A percentile compares a stretch with the other conserved stretches of the same genome.
Evolutionary conservation across 2,888 invertebrate species (phyloP).

Genomic region (Papilio protenor): DNA sequence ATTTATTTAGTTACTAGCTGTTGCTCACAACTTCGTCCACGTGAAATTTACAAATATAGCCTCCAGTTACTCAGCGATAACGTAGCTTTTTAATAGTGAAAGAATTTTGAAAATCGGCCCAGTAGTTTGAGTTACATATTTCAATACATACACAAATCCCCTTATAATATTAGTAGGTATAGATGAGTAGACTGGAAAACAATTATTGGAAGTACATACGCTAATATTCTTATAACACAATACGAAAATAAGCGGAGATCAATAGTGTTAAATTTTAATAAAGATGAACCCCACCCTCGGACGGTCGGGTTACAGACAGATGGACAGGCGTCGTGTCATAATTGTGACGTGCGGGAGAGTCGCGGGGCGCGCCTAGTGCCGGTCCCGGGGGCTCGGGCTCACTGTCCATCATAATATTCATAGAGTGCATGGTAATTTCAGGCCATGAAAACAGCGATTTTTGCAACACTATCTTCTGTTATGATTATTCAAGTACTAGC

Average conservation of each 20-base stretch:
- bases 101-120: no score
- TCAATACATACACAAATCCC: no score
- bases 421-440: slow-evolving; percentile 23
- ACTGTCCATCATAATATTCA: slow-evolving; percentile 40
- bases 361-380: slow-evolving; percentile 34
- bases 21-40: no score
- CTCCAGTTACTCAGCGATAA: no score
- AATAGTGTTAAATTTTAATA: slow-evolving; percentile 30
- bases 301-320: slow-evolving; percentile 34
- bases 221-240: neutral
- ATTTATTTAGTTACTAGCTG: no score
- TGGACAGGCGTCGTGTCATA: slow-evolving; percentile 15
- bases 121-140: no score
- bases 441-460: slow-evolving; percentile 7
- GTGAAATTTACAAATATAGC: no score
- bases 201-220: neutral
- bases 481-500: no score
- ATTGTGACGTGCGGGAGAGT: no score
- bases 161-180: no score
- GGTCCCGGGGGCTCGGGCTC: slow-evolving; percentile 25
- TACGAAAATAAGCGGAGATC: neutral
- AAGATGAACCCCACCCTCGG: slow-evolving; percentile 10
- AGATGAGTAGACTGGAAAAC: neutral
- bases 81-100: no score
- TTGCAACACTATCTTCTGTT: neutral